phyloP scores from a whole-genome alignment of 2,797 vertebrate genomes.

The Adelosebastes latens region DNA sequence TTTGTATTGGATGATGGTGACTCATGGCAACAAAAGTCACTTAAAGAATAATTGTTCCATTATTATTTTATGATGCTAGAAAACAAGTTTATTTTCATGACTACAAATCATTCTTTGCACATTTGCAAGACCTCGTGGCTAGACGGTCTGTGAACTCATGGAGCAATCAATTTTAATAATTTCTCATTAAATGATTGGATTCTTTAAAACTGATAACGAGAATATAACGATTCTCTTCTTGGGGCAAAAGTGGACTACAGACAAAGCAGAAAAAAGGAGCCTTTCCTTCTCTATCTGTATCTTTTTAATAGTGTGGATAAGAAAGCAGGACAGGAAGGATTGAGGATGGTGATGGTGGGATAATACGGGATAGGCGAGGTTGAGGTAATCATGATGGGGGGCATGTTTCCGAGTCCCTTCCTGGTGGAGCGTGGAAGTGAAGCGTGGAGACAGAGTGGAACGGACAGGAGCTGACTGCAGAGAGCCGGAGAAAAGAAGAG shows the following conservation, averaged over 20 bases:
- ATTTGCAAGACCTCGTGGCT: conserved; percentile 25
- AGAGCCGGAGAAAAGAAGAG: conserved; percentile 81
- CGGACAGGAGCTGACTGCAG: conserved; percentile 87
- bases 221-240: conserved; percentile 41
- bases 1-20: background rate
- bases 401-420: conserved; percentile 64
- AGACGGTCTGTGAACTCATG: conserved; percentile 38
- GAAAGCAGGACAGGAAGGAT: conserved; percentile 30
- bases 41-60: conserved; percentile 8
- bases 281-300: conserved; percentile 37
- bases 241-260: conserved; percentile 40
- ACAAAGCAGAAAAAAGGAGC: conserved; percentile 44
- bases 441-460: conserved; percentile 87
- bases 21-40: conserved; percentile 23
- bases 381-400: conserved; percentile 53
- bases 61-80: conserved; percentile 30
- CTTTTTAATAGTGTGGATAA: conserved; percentile 65
- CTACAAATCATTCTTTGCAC: conserved; percentile 37
- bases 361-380: conserved; percentile 47
- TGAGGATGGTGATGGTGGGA: conserved; percentile 16
- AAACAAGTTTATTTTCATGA: conserved; percentile 32
- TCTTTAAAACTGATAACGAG: conserved; percentile 54
- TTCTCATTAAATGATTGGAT: conserved; percentile 58
- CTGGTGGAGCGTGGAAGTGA: conserved; percentile 81
- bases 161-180: conserved; percentile 57